Base-by-base conservation (phyloP, 1,140 invertebrate species). In the Augochlora pura region DNA sequence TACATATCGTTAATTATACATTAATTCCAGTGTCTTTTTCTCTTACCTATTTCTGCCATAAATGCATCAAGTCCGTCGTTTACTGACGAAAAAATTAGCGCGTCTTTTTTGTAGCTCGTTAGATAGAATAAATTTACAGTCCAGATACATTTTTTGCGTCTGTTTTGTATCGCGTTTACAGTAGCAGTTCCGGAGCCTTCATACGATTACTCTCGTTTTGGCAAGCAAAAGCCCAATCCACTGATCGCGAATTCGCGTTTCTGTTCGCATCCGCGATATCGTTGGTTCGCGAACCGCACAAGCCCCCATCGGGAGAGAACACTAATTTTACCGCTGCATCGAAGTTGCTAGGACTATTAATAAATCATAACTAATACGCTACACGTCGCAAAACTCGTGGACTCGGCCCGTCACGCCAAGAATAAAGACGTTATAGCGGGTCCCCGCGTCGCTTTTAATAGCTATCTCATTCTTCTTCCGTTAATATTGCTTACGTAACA, bases 351-450 rank as follows among this genome's bases (percentile, higher is more conserved):
- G 1, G 46, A 76, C 78, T 80, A 83, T 80, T 83, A 83, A 80
- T 83, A 83, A 81, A 77, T 81, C 67, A 81, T 81, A 77, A 83
- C 42, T 81, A 81, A 83, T 72, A 77, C 73, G 79, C 69, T 82
- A 79, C 77, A 79, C 76, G 77, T 79, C 54, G 77, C 57, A 14
- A 65, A 73, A 57, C 63, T 71, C 62, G 49, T 42, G 32, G 54
- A 46, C 57, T 39, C 42, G 52, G 52, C 67, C 12, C 59, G 75
- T 84, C 70, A 69, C 38, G 74, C 57, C 64, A 78, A 84, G 54
- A 84, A 82, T 82, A 73, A 63, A 68, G 73, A 83, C 69, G 27
- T 66, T 76, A 68, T 32, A 8, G 27, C 71, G 8, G 57, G 25
- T 62, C 65, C 54, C 42, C 49, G 57, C 57, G n/a, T 23, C 32